These are phyloP conservation scores for Zoanthus solanderi DNA, from an alignment of 92 coral and sea anemone species.

Conservation along the genomic window DNA sequence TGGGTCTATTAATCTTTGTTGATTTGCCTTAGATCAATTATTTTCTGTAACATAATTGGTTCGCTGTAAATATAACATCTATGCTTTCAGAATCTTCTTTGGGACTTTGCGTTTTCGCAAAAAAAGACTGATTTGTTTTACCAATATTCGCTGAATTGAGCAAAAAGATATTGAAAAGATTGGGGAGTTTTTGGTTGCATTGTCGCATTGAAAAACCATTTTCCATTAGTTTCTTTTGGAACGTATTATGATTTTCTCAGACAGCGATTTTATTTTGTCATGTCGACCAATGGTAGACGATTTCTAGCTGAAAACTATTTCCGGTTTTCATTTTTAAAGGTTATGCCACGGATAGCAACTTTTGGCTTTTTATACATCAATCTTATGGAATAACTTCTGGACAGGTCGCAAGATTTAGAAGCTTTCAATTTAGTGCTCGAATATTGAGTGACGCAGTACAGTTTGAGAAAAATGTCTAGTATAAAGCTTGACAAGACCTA, in stretches of 20 bases:
- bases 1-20: not conserved
- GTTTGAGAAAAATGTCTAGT: not conserved
- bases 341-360: not conserved
- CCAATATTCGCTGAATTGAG: not conserved
- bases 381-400: not conserved
- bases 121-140: not conserved
- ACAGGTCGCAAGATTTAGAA: not conserved
- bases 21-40: not conserved
- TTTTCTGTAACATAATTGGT: constrained; percentile 24
- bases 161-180: not conserved
- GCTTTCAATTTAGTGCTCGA: not conserved
- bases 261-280: not conserved
- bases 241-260: not conserved
- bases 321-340: not conserved
- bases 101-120: not conserved
- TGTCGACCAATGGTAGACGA: not conserved
- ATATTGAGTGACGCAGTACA: not conserved
- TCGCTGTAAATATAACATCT: constrained; percentile 10
- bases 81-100: not conserved
- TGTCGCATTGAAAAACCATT: constrained; percentile 4
- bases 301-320: not conserved
- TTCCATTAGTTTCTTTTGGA: not conserved
- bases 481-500: too few relatives aligned
- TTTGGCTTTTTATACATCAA: not conserved
- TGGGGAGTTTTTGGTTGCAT: not conserved